Evolutionary conservation across 2,888 invertebrate genomes (phyloP), one percentile per base, ranked within the genome.

Genomic region (Sepiola atlantica): DNA sequence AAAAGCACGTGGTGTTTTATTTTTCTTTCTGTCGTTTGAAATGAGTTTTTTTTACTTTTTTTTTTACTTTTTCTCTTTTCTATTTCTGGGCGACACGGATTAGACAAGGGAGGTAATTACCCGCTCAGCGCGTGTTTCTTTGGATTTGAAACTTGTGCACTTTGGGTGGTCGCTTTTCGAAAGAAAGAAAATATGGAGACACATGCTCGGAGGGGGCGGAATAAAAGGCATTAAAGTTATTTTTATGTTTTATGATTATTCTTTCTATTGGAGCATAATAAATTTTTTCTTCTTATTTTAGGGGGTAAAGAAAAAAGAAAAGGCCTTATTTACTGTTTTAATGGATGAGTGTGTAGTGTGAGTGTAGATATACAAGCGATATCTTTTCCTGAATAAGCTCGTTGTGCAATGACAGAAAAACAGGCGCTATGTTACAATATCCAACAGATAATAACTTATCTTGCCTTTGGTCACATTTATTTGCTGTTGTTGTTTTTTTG

Each of bases 71-170:
- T 45, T 8, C 45, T 8, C 45, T 45, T 45, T 45, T 45, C 45
- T 45, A 45, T 45, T 45, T 45, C 45, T 45, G 45, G 45, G 45
- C 45, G n/a, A 77, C 61, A 61, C 21, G 21, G 61, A 45, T 45
- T 61, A 61, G n/a, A 77, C 77, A 77, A 77, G 77, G 77, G 77
- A 77, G 77, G 77, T 77, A 77, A 77, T 77, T 77, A 77, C 77
- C 77, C 77, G 77, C 77, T 77, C 32, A 77, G 77, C 77, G 77
- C 32, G 77, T 77, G 45, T 45, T 45, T 45, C 77, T 77, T 77
- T 18, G 32, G 77, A 77, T 77, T 77, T 77, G 12, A 77, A 77
- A 61, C 24, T 61, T 61, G 10, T n/a, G 16, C 77, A 77, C 77
- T 77, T 45, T 77, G 77, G 77, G 77, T 77, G 77, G 77, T 77